A percentile compares a stretch with the other conserved stretches of the same genome.
Evolutionary conservation across 2,888 invertebrate genomes (phyloP).

Genomic region (Hanleya hanleyi): DNA sequence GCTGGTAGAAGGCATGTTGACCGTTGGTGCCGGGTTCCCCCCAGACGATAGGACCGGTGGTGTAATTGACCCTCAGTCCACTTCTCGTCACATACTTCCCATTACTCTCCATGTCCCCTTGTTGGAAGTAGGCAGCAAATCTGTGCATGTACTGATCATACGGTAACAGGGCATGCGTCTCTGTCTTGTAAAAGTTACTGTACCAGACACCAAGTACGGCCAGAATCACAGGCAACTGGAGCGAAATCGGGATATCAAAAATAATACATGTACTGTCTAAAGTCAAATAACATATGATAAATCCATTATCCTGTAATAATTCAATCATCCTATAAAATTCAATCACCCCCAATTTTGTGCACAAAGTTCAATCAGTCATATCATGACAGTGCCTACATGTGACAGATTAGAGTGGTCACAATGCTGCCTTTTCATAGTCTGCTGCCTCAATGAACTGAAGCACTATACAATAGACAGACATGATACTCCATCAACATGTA

Average conservation of each 20-base stretch:
- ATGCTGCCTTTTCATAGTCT: too few relatives aligned
- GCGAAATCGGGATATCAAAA: neutral
- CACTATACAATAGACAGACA: too few relatives aligned
- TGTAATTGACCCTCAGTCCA: slow-evolving; percentile 75
- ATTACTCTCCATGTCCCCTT: slow-evolving; percentile 99
- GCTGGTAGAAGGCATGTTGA: slow-evolving; percentile 99
- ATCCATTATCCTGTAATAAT: too few relatives aligned
- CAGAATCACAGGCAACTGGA: slow-evolving; percentile 91
- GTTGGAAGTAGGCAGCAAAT: slow-evolving; percentile 99
- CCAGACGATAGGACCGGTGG: slow-evolving; percentile 90
- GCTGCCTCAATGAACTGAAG: too few relatives aligned
- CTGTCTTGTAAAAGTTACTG: slow-evolving; percentile 93
- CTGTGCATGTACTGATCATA: slow-evolving; percentile 98
- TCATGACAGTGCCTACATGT: too few relatives aligned
- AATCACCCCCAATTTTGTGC: too few relatives aligned
- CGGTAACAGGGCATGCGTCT: slow-evolving; percentile 96
- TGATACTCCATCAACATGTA: too few relatives aligned
- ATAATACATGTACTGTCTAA: too few relatives aligned
- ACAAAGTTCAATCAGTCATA: too few relatives aligned
- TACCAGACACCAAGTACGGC: slow-evolving; percentile 90
- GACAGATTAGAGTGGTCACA: too few relatives aligned
- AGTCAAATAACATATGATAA: too few relatives aligned
- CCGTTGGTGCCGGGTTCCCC: slow-evolving; percentile 99
- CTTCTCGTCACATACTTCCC: slow-evolving; percentile 84
- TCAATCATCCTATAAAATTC: too few relatives aligned